Percentiles rank a stretch among this genome's conserved stretches.
Evolutionary conservation across 2,113 vertebrate species (phyloP).

Genomic region (Upupa epops): DNA sequence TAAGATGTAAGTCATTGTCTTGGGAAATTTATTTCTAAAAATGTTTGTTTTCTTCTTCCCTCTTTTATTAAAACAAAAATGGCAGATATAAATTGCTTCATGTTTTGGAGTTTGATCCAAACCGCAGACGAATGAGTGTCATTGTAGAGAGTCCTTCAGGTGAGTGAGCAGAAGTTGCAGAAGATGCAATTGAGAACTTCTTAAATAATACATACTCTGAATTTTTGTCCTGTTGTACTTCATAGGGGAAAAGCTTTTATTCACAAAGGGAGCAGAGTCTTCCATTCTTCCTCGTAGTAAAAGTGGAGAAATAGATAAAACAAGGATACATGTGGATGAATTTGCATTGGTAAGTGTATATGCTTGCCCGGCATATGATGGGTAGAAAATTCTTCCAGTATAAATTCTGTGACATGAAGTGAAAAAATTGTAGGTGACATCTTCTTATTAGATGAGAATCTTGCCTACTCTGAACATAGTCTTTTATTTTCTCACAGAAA

Average conservation of each 20-base stretch:
- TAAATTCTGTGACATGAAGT: background rate
- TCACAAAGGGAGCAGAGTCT: conserved; percentile 97
- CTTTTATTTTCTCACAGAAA: conserved; percentile 78
- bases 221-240: background rate
- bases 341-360: conserved; percentile 89
- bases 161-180: conserved; percentile 47
- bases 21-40: background rate
- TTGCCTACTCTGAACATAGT: background rate
- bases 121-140: conserved; percentile 95
- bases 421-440: background rate
- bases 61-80: background rate
- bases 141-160: conserved; percentile 91
- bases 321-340: conserved; percentile 92
- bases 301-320: conserved; percentile 92
- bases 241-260: conserved; percentile 87
- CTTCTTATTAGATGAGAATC: background rate
- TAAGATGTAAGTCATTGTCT: background rate
- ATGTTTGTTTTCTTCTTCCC: conserved; percentile 4
- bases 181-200: background rate
- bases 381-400: background rate
- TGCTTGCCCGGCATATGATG: background rate
- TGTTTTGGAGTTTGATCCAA: conserved; percentile 92
- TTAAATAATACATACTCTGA: background rate
- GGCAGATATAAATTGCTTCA: conserved; percentile 93
- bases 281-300: conserved; percentile 87